A percentile compares a stretch with the other conserved stretches of the same genome.
Conservation (phyloP, 2,797 vertebrate species). For the Myotis pilosus region DNA sequence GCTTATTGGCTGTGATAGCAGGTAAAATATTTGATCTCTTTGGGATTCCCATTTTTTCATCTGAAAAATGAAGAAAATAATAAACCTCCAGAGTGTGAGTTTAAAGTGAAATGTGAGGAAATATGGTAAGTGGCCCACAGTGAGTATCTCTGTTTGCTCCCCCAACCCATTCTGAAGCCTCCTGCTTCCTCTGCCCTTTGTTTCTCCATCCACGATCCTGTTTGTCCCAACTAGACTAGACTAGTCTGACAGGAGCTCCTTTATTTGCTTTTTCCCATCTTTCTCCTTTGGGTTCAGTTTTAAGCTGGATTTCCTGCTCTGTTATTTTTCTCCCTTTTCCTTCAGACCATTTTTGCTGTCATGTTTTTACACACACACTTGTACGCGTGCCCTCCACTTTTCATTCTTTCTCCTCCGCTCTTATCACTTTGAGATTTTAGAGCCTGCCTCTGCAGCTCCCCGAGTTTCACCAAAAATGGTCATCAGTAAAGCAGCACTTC, state of each 20-base stretch:
- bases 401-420: background rate
- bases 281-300: background rate
- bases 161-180: background rate
- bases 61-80: background rate
- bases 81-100: background rate
- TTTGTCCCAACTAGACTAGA: background rate
- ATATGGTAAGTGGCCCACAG: background rate
- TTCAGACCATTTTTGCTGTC: constrained; percentile 43
- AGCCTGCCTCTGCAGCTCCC: background rate
- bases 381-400: background rate
- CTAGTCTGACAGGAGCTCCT: background rate
- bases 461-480: constrained; percentile 49
- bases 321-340: background rate
- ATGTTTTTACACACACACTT: background rate
- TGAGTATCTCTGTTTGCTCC: background rate
- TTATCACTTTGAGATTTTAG: background rate
- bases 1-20: background rate
- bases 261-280: constrained; percentile 32
- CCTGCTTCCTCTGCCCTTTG: background rate
- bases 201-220: background rate
- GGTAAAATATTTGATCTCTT: background rate
- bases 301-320: constrained; percentile 46
- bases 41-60: background rate
- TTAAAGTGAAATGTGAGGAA: background rate
- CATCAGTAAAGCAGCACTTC: background rate